A percentile compares a stretch with the other conserved stretches of the same genome.
phyloP scores from a whole-genome alignment of 2,888 invertebrate genomes.

The Luperina testacea region DNA sequence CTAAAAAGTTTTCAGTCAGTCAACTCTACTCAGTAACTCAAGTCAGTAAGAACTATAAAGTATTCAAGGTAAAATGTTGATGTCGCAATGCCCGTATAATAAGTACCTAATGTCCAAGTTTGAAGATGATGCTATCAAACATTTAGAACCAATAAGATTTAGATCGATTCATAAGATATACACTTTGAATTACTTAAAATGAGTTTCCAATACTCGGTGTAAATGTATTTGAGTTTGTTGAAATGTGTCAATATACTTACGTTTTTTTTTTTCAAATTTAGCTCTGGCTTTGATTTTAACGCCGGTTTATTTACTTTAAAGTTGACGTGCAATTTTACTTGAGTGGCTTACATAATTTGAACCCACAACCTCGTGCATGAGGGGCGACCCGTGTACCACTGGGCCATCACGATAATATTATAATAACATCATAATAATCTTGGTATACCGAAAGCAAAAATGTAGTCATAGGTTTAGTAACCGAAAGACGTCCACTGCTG shows the following conservation, averaged over 20 bases:
- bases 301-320: neutral
- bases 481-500: no score
- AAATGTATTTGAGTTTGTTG: constrained; percentile 37
- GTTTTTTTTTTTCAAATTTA: constrained; percentile 6
- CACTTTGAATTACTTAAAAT: constrained; percentile 21
- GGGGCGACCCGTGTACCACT: no score
- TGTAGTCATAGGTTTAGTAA: no score
- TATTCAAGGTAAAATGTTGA: neutral
- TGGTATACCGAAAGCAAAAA: no score
- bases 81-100: neutral
- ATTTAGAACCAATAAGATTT: constrained; percentile 30
- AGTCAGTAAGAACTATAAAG: neutral
- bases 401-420: no score
- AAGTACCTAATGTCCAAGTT: constrained; percentile 21
- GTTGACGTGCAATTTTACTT: neutral
- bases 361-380: no score
- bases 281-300: neutral
- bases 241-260: constrained; percentile 7
- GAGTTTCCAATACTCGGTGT: constrained; percentile 19
- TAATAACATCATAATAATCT: no score
- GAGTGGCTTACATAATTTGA: no score
- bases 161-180: constrained; percentile 33
- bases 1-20: no score
- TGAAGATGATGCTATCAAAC: constrained; percentile 20
- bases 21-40: no score